A percentile compares a stretch with the other conserved stretches of the same genome.
These are phyloP conservation scores for Seriola rivoliana DNA, from an alignment of 2,113 vertebrate species.

Conservation along the genomic window DNA sequence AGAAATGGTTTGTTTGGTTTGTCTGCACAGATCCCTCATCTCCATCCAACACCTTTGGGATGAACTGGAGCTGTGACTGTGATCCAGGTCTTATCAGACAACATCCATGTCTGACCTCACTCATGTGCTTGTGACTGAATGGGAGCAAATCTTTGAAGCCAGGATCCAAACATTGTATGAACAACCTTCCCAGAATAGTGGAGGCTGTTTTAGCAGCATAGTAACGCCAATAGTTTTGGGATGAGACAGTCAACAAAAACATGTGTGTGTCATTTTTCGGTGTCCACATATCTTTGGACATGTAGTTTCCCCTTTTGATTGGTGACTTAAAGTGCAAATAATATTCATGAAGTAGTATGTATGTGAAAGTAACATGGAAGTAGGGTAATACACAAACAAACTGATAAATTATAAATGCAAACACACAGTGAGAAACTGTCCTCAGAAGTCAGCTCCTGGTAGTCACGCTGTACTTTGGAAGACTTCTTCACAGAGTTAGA, in stretches of 20 bases:
- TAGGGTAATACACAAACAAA: conserved; percentile 14
- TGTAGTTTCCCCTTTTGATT: too few species aligned
- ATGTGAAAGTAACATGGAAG: conserved; percentile 5
- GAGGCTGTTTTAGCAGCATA: background rate
- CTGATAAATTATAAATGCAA: conserved; percentile 15
- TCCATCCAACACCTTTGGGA: background rate
- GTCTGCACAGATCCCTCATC: background rate
- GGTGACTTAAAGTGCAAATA: background rate
- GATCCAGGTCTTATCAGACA: background rate
- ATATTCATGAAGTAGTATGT: background rate
- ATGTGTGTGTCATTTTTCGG: background rate
- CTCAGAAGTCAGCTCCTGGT: conserved; percentile 14
- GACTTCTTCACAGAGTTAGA: conserved; percentile 6
- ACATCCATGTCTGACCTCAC: background rate
- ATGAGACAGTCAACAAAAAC: background rate
- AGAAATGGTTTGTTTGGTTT: background rate
- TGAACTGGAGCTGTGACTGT: background rate
- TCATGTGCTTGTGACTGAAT: background rate
- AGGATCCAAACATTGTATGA: conserved; percentile 8
- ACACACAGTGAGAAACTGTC: background rate
- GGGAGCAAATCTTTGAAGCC: conserved; percentile 16
- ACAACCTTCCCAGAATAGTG: background rate
- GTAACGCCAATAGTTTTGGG: background rate
- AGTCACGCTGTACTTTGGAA: conserved; percentile 4
- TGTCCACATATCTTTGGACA: background rate